Base-by-base conservation (phyloP, 2,797 vertebrate species). In the Platyrinchus mystaceus region DNA sequence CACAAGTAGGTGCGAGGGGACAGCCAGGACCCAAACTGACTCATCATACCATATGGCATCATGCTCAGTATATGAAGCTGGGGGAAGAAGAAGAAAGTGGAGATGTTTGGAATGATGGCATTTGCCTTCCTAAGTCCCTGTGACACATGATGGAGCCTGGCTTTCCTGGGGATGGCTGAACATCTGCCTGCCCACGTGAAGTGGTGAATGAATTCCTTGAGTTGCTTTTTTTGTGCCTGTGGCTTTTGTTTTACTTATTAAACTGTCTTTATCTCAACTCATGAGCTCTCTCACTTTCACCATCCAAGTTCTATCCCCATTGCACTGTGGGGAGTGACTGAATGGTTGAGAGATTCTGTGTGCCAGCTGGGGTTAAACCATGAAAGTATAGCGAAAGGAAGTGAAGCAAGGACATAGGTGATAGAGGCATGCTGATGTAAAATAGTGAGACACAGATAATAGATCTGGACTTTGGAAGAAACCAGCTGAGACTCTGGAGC, bases 251-350 rank as follows among this genome's bases (percentile, higher is more conserved):
- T 69, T 74, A 7, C 26, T 20, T 69, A 7, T 60, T 60, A 66
- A 37, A 10, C 17, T 79, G 20, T 37, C 46, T 60, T 85, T 36
- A 22, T 44, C 46, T 74, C 28, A 78, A 4, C 6, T 6, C 14
- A n/a, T 2, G 6, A 41, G 10, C 36, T 83, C 82, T 78, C 62
- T 64, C 14, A 55, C 19, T 74, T 82, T 49, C 49, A n/a, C 19
- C 17, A 10, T 83, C 17, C 55, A 7, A 12, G 5, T 55, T 69
- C 44, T 74, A 23, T 74, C 14, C 6, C 18, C 15, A 21, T 34
- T 7, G 5, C 3, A 5, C 10, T 4, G 3, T 0, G 0, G 10
- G 17, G 20, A 50, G 22, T 19, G 41, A 74, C 21, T 4, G 36
- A 64, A 43, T 9, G 7, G 4, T 44, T 70, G 10, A 20, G 34